Percentiles rank a stretch among this genome's conserved stretches.
Evolutionary conservation across 1,140 invertebrate genomes (phyloP).

Genomic region (Papilio xuthus): DNA sequence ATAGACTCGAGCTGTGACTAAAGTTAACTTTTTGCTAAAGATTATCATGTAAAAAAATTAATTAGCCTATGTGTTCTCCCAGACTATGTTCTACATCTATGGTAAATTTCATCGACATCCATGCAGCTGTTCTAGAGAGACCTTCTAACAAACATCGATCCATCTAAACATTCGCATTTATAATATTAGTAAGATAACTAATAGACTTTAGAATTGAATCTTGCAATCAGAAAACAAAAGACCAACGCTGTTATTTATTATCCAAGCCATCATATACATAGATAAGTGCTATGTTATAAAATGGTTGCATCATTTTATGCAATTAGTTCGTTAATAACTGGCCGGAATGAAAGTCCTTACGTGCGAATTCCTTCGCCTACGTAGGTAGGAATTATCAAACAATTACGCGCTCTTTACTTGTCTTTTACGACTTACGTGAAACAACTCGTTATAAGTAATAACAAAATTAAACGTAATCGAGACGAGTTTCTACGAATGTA

Average conservation of each 20-base stretch:
- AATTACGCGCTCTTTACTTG: conserved; percentile 32
- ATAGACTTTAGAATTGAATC: background rate
- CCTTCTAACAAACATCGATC: too few species aligned
- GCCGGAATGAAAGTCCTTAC: conserved; percentile 29
- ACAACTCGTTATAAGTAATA: conserved; percentile 30
- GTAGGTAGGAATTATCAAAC: conserved; percentile 32
- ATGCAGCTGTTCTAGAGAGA: too few species aligned
- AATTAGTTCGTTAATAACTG: conserved; percentile 16
- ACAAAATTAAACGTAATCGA: conserved; percentile 25
- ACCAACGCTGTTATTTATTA: background rate
- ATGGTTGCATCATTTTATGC: background rate
- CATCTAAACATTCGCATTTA: too few species aligned
- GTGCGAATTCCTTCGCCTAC: conserved; percentile 35
- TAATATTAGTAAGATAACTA: too few species aligned
- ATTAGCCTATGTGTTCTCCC: too few species aligned
- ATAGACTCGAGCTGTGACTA: background rate
- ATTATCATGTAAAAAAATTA: too few species aligned
- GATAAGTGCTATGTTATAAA: background rate
- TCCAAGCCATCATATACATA: background rate
- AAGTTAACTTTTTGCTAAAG: background rate
- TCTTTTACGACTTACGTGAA: conserved; percentile 30
- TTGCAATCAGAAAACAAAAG: background rate
- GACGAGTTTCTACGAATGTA: conserved; percentile 24
- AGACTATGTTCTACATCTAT: too few species aligned
- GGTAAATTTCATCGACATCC: too few species aligned